Conservation (phyloP, 2,888 invertebrate genomes). For the Crocallis elinguaria region DNA sequence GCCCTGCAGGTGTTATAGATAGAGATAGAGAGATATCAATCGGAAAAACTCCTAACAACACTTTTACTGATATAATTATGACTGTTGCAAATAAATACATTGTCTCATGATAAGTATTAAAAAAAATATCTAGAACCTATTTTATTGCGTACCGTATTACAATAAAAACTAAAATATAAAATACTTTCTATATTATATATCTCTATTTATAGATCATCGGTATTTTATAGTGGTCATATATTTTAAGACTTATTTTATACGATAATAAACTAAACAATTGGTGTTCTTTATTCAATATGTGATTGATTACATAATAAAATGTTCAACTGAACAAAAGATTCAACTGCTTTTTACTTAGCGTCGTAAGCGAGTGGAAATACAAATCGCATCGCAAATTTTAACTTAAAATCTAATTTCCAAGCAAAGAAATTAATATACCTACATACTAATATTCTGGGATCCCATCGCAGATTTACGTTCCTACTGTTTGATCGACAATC, state of each 20-base stretch:
- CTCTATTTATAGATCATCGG: constrained; percentile 10
- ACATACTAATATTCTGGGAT: constrained; percentile 10
- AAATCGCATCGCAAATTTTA: neutral
- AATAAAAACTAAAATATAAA: constrained; percentile 7
- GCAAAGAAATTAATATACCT: constrained; percentile 28
- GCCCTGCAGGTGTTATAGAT: neutral
- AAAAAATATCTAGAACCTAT: constrained; percentile 9
- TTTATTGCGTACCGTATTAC: constrained; percentile 2
- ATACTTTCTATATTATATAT: neutral
- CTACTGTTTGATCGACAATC: too few relatives aligned
- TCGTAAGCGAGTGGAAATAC: neutral
- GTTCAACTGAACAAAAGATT: neutral
- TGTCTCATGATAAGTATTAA: constrained; percentile 17
- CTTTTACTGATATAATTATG: neutral
- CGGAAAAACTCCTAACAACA: neutral
- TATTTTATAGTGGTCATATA: constrained; percentile 17
- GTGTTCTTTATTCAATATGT: neutral
- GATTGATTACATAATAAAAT: neutral
- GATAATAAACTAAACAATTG: neutral
- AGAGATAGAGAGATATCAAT: neutral
- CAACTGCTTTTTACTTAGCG: neutral
- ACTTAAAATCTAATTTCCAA: constrained; percentile 23
- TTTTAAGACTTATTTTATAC: neutral
- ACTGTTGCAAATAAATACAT: constrained; percentile 8
- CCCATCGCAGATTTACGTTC: constrained; percentile 9